A percentile compares a stretch with the other conserved stretches of the same genome.
phyloP scores from a whole-genome alignment of 2,113 vertebrate genomes.

The Mesitornis unicolor region DNA sequence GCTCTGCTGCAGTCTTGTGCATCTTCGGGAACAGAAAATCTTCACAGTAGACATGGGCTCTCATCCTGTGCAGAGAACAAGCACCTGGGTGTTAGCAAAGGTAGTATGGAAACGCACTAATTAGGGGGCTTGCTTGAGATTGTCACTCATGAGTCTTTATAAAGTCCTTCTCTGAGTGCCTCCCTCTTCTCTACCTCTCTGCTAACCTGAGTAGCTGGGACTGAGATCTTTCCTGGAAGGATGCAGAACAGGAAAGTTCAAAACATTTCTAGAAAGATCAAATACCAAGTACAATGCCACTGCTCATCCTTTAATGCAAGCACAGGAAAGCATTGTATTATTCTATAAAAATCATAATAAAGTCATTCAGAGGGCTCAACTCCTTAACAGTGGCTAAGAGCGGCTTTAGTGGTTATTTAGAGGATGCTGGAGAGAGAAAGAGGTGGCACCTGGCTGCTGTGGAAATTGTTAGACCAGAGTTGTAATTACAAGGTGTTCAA shows the following conservation, averaged over 20 bases:
- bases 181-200: neutral
- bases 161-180: neutral
- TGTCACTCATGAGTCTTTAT: neutral
- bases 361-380: neutral
- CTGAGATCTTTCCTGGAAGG: neutral
- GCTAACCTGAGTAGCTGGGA: neutral
- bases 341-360: neutral
- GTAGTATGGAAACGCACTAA: neutral
- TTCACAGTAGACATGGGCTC: neutral
- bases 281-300: neutral
- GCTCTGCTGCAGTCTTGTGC: neutral
- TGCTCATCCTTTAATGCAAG: neutral
- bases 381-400: neutral
- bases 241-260: neutral
- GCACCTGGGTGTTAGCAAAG: neutral
- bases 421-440: neutral
- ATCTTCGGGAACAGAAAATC: constrained; percentile 7
- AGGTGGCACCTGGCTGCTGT: neutral
- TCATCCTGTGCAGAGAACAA: neutral
- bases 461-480: neutral
- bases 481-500: neutral
- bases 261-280: neutral
- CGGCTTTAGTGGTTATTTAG: neutral
- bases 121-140: neutral
- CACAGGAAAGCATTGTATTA: neutral